phyloP scores from a whole-genome alignment of 1,140 invertebrate species.

The Meloidogyne exigua region DNA sequence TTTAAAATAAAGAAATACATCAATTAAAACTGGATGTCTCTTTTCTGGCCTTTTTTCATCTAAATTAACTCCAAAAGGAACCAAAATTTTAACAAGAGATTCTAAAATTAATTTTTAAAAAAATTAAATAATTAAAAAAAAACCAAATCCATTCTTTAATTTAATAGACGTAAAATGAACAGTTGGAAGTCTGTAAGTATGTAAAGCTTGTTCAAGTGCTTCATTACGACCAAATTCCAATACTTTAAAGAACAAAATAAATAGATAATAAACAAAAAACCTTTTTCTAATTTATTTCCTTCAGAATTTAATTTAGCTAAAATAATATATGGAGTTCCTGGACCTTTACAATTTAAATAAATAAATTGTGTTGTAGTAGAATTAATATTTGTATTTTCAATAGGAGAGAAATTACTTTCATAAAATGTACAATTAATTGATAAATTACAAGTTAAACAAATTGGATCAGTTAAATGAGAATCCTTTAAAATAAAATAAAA shows the following conservation, averaged over 20 bases:
- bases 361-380: constrained; percentile 1
- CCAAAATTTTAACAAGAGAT: constrained; percentile 41
- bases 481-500: constrained; percentile 14
- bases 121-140: constrained; percentile 8
- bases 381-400: not conserved
- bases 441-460: constrained; percentile 45
- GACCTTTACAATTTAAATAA: constrained; percentile 38
- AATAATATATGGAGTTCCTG: constrained; percentile 40
- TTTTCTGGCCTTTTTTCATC: constrained; percentile 27
- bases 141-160: constrained; percentile 45
- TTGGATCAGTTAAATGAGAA: constrained; percentile 20
- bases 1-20: constrained; percentile 35
- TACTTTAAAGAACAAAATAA: constrained; percentile 23
- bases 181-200: constrained; percentile 38
- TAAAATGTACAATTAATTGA: constrained; percentile 52
- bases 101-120: constrained; percentile 30
- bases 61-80: constrained; percentile 42
- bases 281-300: not conserved
- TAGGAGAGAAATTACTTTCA: constrained; percentile 39
- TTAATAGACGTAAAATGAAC: constrained; percentile 52
- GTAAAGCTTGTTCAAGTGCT: constrained; percentile 40
- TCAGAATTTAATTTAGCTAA: constrained; percentile 28
- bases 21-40: constrained; percentile 47
- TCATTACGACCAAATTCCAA: constrained; percentile 43
- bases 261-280: constrained; percentile 7